Conservation (phyloP, 2,888 invertebrate genomes). For the Mythimna pallens region DNA sequence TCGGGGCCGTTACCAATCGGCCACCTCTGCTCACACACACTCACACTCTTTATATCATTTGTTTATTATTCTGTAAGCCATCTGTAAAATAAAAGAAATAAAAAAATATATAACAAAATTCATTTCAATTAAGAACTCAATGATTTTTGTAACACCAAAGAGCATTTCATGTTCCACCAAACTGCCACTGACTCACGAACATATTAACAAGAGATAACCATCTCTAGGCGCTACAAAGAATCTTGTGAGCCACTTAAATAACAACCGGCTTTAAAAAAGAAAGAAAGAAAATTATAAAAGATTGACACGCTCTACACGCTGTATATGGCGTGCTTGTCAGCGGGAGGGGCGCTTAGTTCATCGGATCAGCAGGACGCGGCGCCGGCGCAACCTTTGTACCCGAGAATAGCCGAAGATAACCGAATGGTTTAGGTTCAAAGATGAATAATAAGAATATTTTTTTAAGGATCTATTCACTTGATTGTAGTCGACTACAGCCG, state of each 20-base stretch:
- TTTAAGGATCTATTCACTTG: neutral
- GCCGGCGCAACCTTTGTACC: constrained; percentile 86
- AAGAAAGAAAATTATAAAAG: constrained; percentile 27
- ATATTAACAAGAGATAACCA: constrained; percentile 49
- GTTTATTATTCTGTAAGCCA: too few relatives aligned
- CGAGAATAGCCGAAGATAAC: constrained; percentile 46
- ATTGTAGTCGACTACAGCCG: too few relatives aligned
- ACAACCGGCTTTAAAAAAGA: constrained; percentile 36
- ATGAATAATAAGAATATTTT: neutral
- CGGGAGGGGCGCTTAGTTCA: constrained; percentile 84
- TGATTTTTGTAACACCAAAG: neutral
- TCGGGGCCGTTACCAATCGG: too few relatives aligned
- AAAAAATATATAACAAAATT: too few relatives aligned
- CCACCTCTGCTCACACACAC: too few relatives aligned
- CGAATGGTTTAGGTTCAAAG: constrained; percentile 23
- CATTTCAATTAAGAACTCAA: constrained; percentile 1
- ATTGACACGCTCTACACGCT: constrained; percentile 54
- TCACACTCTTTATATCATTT: too few relatives aligned
- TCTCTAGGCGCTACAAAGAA: constrained; percentile 49
- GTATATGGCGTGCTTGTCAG: constrained; percentile 72
- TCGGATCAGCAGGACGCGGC: constrained; percentile 85
- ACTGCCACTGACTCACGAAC: constrained; percentile 39
- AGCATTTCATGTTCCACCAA: constrained; percentile 2
- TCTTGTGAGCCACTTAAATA: constrained; percentile 51
- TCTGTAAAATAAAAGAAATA: too few relatives aligned